phyloP scores from a whole-genome alignment of 2,113 vertebrate genomes.

The Platysternon megacephalum region DNA sequence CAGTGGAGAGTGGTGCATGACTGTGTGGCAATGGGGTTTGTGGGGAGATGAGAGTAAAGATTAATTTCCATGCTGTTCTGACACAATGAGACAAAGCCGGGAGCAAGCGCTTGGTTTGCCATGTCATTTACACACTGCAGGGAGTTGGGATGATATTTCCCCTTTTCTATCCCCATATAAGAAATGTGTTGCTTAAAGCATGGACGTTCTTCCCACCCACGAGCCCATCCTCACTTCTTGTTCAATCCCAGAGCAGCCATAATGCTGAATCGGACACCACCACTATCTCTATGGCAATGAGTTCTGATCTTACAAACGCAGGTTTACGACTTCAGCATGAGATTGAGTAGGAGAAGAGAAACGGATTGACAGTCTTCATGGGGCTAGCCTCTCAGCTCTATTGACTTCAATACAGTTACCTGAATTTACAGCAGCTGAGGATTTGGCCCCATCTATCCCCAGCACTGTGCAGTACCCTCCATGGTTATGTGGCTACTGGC shows the following conservation, averaged over 20 bases:
- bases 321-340: background rate
- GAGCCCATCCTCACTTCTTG: background rate
- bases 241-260: background rate
- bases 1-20: background rate
- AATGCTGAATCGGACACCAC: background rate
- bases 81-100: background rate
- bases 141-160: background rate
- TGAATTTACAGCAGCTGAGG: conserved; percentile 3
- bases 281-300: background rate
- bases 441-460: background rate
- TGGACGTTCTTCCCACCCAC: background rate
- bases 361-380: background rate
- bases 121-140: background rate
- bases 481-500: background rate
- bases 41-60: background rate
- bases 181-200: background rate
- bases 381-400: background rate
- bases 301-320: background rate
- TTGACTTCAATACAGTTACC: background rate
- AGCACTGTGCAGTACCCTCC: background rate
- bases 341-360: background rate
- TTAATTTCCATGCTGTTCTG: background rate
- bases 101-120: background rate
- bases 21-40: background rate
- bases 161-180: background rate